A percentile compares a stretch with the other conserved stretches of the same genome.
Evolutionary conservation across 2,113 vertebrate species (phyloP).

Genomic region (Otolemur garnettii): DNA sequence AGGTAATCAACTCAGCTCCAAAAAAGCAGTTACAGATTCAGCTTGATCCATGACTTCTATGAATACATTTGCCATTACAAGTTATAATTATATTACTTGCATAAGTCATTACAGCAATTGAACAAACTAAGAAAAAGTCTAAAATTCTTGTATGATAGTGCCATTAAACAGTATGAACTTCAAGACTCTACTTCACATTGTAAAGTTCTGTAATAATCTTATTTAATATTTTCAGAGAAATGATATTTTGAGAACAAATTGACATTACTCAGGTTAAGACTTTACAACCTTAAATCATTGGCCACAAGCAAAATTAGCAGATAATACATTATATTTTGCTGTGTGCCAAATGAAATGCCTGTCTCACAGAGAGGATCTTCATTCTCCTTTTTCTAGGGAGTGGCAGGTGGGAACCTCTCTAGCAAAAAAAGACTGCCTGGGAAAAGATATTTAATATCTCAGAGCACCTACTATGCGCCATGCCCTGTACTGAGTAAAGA

Average conservation of each 20-base stretch:
- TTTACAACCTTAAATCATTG: slow-evolving; percentile 21
- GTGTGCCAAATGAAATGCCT: slow-evolving; percentile 5
- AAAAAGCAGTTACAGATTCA: slow-evolving; percentile 73
- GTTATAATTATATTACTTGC: slow-evolving; percentile 77
- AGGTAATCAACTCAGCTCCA: slow-evolving; percentile 71
- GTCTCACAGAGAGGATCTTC: background rate
- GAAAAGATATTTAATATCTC: slow-evolving; percentile 31
- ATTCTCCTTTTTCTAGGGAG: background rate
- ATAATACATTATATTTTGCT: background rate
- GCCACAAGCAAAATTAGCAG: slow-evolving; percentile 29
- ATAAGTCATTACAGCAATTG: slow-evolving; percentile 73
- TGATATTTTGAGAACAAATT: slow-evolving; percentile 14
- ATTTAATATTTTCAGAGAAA: slow-evolving; percentile 47
- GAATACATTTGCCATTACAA: slow-evolving; percentile 69
- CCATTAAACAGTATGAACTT: slow-evolving; percentile 66
- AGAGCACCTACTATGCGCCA: background rate
- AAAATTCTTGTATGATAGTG: slow-evolving; percentile 44
- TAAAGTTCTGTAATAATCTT: slow-evolving; percentile 50
- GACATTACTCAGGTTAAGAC: background rate
- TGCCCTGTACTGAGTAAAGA: background rate
- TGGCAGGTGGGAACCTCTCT: background rate
- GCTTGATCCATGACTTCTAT: slow-evolving; percentile 68
- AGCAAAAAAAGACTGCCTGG: background rate
- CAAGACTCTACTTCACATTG: slow-evolving; percentile 27
- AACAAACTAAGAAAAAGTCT: slow-evolving; percentile 64